These are phyloP conservation scores for Pomacea maculata DNA, from an alignment of 1,140 invertebrate genomes.

Conservation along the genomic window DNA sequence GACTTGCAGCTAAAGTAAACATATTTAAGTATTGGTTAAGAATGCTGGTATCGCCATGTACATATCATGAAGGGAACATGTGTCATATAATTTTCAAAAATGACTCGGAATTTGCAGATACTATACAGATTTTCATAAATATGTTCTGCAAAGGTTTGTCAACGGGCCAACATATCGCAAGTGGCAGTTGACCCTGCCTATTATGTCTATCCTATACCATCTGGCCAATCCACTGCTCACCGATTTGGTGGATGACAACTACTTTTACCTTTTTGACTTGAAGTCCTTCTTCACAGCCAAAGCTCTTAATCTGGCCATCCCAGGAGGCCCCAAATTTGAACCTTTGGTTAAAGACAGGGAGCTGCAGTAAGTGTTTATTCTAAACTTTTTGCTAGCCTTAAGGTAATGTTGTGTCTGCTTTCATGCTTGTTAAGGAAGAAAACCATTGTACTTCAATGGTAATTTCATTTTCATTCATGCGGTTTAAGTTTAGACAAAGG, in stretches of 20 bases:
- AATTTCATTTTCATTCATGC: too few relatives aligned
- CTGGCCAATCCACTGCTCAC: conserved; percentile 98
- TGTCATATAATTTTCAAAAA: background rate
- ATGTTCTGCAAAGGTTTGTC: conserved; percentile 74
- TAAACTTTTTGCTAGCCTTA: background rate
- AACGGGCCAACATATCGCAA: conserved; percentile 97
- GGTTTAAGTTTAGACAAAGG: too few relatives aligned
- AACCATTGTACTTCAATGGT: too few relatives aligned
- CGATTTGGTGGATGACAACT: conserved; percentile 98
- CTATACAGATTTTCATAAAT: background rate
- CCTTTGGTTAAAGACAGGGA: conserved; percentile 98
- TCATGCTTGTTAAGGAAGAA: too few relatives aligned
- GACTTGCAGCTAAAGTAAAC: too few relatives aligned
- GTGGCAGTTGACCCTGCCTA: conserved; percentile 95
- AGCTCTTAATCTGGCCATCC: conserved; percentile 99
- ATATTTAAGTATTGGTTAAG: background rate
- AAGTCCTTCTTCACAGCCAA: conserved; percentile 99
- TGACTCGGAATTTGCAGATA: background rate
- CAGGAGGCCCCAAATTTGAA: conserved; percentile 99
- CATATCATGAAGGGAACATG: background rate
- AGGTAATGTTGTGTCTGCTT: too few relatives aligned
- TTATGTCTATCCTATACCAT: conserved; percentile 97
- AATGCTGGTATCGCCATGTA: background rate
- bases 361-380: conserved; percentile 28
- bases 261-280: conserved; percentile 98